These are phyloP conservation scores for Barnardius zonarius DNA, from an alignment of 2,113 vertebrate genomes.

Conservation along the genomic window DNA sequence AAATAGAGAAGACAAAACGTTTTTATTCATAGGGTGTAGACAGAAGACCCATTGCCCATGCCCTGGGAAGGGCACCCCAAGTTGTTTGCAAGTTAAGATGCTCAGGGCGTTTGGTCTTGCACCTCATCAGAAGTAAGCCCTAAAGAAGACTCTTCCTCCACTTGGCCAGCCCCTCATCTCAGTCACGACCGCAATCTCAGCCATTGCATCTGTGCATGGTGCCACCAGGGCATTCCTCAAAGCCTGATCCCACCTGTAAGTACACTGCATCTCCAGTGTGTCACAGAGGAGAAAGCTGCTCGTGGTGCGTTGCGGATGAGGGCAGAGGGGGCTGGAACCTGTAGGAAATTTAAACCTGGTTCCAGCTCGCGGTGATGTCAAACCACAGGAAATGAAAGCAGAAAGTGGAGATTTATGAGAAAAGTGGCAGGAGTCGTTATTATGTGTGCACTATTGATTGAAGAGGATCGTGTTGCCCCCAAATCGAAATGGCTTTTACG, in stretches of 20 bases:
- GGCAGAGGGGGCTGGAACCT: background rate
- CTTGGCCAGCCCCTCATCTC: background rate
- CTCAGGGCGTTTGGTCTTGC: fast-evolving
- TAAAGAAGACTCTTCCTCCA: background rate
- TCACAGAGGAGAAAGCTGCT: background rate
- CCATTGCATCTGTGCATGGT: background rate
- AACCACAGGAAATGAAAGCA: slow-evolving; percentile 65
- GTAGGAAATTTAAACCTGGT: slow-evolving; percentile 31
- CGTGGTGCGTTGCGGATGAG: background rate
- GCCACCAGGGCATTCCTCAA: background rate
- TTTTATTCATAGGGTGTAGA: background rate
- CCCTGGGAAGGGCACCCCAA: background rate
- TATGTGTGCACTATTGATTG: slow-evolving; percentile 70
- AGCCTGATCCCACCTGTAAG: background rate
- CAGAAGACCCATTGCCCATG: background rate
- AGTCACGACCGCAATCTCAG: background rate
- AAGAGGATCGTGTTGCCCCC: slow-evolving; percentile 67
- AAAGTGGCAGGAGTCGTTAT: slow-evolving; percentile 67
- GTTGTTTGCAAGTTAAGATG: background rate
- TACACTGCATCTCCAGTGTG: fast-evolving
- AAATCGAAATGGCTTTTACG: slow-evolving; percentile 72
- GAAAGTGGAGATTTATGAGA: slow-evolving; percentile 66
- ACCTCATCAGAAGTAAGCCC: background rate
- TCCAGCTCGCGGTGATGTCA: slow-evolving; percentile 59
- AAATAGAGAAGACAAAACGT: background rate